phyloP scores from a whole-genome alignment of 2,797 vertebrate genomes.

The Sebastes trivittatus region DNA sequence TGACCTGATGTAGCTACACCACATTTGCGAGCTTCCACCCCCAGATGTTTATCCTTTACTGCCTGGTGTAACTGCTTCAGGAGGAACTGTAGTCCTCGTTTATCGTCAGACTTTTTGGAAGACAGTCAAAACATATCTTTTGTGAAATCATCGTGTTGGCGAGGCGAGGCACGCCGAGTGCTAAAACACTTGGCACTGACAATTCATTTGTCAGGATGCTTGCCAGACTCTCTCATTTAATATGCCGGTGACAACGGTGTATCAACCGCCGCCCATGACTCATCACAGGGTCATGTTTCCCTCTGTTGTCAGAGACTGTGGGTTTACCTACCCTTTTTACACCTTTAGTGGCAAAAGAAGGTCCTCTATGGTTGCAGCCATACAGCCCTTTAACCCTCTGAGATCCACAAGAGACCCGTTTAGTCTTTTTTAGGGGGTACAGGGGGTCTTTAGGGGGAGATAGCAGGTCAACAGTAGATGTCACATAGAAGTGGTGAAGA shows the following conservation, averaged over 20 bases:
- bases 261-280: conserved; percentile 2
- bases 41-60: background rate
- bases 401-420: too few relatives aligned
- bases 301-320: background rate
- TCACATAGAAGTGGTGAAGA: too few relatives aligned
- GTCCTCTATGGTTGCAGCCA: background rate
- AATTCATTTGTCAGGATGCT: background rate
- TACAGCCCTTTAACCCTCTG: background rate
- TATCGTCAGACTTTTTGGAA: background rate
- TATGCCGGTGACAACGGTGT: conserved; percentile 1
- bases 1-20: background rate
- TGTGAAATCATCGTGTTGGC: background rate
- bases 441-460: too few relatives aligned
- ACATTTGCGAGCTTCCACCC: background rate
- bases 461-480: too few relatives aligned
- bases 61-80: background rate
- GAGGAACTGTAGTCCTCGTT: background rate
- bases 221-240: conserved; percentile 11
- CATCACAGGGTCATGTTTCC: background rate
- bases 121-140: background rate
- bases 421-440: too few relatives aligned
- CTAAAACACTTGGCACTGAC: conserved; percentile 22
- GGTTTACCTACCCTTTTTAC: background rate
- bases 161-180: background rate
- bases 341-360: background rate